phyloP scores from a whole-genome alignment of 2,113 vertebrate genomes.

The Kryptolebias marmoratus region DNA sequence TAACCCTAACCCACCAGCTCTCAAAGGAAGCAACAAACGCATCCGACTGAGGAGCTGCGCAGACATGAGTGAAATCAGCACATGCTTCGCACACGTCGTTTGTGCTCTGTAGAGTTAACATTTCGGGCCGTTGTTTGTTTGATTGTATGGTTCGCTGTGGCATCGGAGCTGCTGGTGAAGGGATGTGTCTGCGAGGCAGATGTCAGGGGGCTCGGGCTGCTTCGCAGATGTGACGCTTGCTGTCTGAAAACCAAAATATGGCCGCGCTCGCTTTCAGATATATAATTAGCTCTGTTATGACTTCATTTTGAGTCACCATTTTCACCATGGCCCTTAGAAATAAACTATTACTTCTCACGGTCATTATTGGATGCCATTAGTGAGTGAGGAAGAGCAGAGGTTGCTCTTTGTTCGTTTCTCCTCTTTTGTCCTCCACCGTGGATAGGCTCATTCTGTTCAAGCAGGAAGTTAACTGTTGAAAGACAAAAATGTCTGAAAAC shows the following conservation, averaged over 20 bases:
- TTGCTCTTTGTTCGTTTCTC: constrained; percentile 31
- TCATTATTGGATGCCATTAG: constrained; percentile 28
- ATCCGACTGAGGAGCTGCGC: constrained; percentile 13
- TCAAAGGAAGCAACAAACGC: constrained; percentile 28
- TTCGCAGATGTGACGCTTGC: constrained; percentile 56
- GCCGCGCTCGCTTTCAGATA: constrained; percentile 54
- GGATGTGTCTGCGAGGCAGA: constrained; percentile 67
- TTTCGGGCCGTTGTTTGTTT: constrained; percentile 55
- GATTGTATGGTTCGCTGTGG: constrained; percentile 49
- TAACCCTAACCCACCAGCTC: constrained; percentile 13
- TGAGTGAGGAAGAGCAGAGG: constrained; percentile 37
- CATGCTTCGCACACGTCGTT: constrained; percentile 44
- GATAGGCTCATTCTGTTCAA: background rate
- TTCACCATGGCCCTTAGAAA: constrained; percentile 28
- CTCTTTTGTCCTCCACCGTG: constrained; percentile 22
- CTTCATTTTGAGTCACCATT: constrained; percentile 62
- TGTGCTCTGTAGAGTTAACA: constrained; percentile 39
- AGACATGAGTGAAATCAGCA: constrained; percentile 52
- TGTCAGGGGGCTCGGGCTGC: constrained; percentile 64
- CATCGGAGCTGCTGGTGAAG: constrained; percentile 43
- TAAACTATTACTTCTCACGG: constrained; percentile 27
- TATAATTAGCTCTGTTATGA: constrained; percentile 64
- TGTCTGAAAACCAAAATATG: constrained; percentile 59
- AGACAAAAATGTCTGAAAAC: background rate
- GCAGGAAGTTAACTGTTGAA: background rate